A percentile compares a stretch with the other conserved stretches of the same genome.
phyloP scores from a whole-genome alignment of 2,888 invertebrate species.

The Alviniconcha strummeri region DNA sequence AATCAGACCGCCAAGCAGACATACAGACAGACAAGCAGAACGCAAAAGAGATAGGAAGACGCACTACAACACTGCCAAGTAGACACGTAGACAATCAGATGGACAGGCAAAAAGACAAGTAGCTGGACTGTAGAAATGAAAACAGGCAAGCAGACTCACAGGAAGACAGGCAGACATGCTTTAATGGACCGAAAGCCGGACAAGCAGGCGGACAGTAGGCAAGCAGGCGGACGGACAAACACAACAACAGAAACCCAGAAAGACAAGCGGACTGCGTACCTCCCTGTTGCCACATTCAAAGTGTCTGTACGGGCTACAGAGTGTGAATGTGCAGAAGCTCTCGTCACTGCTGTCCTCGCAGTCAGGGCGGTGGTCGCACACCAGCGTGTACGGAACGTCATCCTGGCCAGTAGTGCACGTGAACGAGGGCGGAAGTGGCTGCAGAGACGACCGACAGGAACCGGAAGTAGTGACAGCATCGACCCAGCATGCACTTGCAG shows the following conservation, averaged over 20 bases:
- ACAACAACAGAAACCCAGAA: not conserved
- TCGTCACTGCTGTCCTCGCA: conserved; percentile 12
- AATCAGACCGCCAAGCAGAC: no score
- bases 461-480: not conserved
- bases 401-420: not conserved
- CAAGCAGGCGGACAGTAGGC: no score
- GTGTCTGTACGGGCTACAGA: not conserved
- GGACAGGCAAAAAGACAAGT: not conserved
- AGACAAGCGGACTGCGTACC: not conserved
- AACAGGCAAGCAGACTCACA: not conserved
- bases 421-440: not conserved
- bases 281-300: not conserved
- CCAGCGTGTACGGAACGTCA: not conserved
- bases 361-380: conserved; percentile 1
- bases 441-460: not conserved
- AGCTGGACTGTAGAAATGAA: not conserved
- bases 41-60: no score
- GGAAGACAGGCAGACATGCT: not conserved
- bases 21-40: no score
- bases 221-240: not conserved
- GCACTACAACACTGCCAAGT: no score
- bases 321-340: not conserved
- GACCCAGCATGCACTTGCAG: not conserved
- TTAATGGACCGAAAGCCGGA: no score
- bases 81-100: no score